Base-by-base conservation (phyloP, 1,140 invertebrate species). In the Ceratina calcarata region DNA sequence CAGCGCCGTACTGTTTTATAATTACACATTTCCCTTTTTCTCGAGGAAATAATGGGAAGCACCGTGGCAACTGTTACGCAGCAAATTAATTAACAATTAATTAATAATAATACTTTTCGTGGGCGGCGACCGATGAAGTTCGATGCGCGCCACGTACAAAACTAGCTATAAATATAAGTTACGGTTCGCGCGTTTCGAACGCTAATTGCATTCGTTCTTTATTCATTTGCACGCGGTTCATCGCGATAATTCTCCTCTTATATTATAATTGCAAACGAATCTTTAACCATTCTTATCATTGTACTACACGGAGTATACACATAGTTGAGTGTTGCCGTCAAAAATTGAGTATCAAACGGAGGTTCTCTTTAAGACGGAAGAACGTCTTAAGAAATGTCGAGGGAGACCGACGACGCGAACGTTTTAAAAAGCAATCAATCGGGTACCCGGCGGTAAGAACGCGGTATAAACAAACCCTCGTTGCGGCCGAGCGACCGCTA, bases 81-180 rank as follows among this genome's bases (percentile, higher is more conserved):
- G 18, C n/a, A n/a, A 78, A 71, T 71, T 77, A 70, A 77, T 77
- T 70, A 70, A 70, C 22, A 53, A 70, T 62, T 71, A 78, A 78
- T 71, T 78, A 78, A 78, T 60, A 32, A 70, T 77, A 62, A 53
- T 61, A 78, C 45, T 78, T 62, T 37, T n/a, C 3, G 57, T 12
- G 18, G 16, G 2, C 8, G 13, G 8, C 24, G 12, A 2, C 8
- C 15, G 65, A 7, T 3, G 18, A 49, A 22, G n/a, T 67, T 20
- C 24, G 64, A 60, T 12, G 20, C 2, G 58, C 13, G 8, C 12
- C 20, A 8, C 16, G 22, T 57, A n/a, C 16, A 22, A 51, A 60
- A 55, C 20, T 68, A 27, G n/a, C 32, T 61, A 27, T 15, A 37
- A 60, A 61, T 49, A 61, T 6, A 15, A 71, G 24, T 58, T 45